Base-by-base conservation (phyloP, 2,113 vertebrate genomes). In the Heliornis fulica region DNA sequence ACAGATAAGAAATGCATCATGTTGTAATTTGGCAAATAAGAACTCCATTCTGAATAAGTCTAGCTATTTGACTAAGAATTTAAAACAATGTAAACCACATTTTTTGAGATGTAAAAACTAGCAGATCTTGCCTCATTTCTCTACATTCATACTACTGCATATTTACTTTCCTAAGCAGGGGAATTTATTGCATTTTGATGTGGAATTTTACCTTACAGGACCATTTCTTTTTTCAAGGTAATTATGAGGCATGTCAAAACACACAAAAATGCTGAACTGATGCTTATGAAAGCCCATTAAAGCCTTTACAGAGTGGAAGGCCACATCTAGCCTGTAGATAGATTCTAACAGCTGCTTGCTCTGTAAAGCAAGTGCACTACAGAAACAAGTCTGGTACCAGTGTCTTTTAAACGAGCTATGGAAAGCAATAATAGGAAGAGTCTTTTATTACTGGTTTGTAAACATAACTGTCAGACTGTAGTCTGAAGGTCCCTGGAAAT, bases 401-500 rank as follows among this genome's bases (percentile, higher is more conserved):
- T 75, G 79, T 80, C 59, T 98, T 94, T 94, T 69, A 96, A 97
- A 90, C 43, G 86, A 96, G 75, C 82, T 94, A 94, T 36, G 70
- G 90, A 96, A 96, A 97, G 96, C 63, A 34, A 97, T 92, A 94
- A 93, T 95, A 97, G 75, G 70, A 94, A 95, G n/a, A 96, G 54
- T 84, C 61, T 87, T 92, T 69, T 89, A 91, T 95, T 97, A 97
- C 74, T 93, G 96, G 80, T 88, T 82, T 95, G 89, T 75, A 90
- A 89, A 92, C n/a, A 65, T 77, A 84, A 85, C 69, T 93, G 89
- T 95, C 90, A 97, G 71, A 28, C 40, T 87, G 80, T 77, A 85
- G 87, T 88, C 93, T 88, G 87, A 86, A 97, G 84, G 87, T 97
- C 95, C 96, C 66, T 96, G 85, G 94, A 96, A 97, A 97, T 87